Percentiles rank a stretch among this genome's conserved stretches.
Conservation (phyloP, 2,888 invertebrate genomes). For the Pristionchus japonicus region DNA sequence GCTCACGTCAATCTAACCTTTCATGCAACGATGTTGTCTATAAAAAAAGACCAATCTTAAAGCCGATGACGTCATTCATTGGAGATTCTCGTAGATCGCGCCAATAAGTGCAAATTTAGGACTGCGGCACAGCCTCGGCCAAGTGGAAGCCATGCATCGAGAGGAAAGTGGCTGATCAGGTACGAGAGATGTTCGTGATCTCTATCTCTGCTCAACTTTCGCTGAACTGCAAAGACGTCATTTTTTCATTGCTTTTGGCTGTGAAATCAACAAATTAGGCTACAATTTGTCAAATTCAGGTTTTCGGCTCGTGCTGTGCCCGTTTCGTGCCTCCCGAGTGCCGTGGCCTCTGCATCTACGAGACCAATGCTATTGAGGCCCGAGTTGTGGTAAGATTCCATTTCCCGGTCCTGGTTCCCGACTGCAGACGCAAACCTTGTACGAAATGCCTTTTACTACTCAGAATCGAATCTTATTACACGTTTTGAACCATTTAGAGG, state of each 20-base stretch:
- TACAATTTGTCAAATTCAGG: slow-evolving; percentile 47
- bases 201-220: neutral
- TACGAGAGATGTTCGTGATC: neutral
- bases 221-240: too few relatives aligned
- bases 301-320: slow-evolving; percentile 72
- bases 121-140: slow-evolving; percentile 69
- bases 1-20: too few relatives aligned
- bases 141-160: slow-evolving; percentile 75
- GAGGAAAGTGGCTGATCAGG: slow-evolving; percentile 72
- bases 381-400: slow-evolving; percentile 67
- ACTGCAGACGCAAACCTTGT: neutral
- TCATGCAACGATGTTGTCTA: too few relatives aligned
- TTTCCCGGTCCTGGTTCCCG: neutral
- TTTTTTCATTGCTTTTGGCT: too few relatives aligned
- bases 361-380: slow-evolving; percentile 73
- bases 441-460: too few relatives aligned
- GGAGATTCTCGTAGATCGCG: too few relatives aligned
- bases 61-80: neutral
- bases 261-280: too few relatives aligned
- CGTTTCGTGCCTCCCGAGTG: slow-evolving; percentile 74
- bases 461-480: too few relatives aligned
- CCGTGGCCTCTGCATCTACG: slow-evolving; percentile 73
- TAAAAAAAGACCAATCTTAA: too few relatives aligned
- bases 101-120: slow-evolving; percentile 55
- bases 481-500: too few relatives aligned